phyloP scores from a whole-genome alignment of 2,888 invertebrate genomes.

The Penaeus monodon region DNA sequence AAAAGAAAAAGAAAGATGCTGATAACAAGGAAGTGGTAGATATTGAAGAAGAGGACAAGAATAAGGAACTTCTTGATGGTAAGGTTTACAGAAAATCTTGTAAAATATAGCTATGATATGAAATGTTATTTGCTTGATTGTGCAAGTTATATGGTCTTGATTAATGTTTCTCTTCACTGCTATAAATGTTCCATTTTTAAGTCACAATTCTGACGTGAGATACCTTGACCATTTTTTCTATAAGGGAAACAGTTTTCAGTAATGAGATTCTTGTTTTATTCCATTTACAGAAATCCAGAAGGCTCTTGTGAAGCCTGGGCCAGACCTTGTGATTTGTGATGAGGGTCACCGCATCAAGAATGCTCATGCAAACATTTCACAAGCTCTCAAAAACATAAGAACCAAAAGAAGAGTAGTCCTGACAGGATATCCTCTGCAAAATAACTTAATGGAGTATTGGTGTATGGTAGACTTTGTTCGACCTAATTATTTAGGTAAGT shows the following conservation, averaged over 20 bases:
- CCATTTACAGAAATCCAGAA: slow-evolving; percentile 81
- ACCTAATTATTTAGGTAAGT: slow-evolving; percentile 90
- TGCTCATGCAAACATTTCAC: slow-evolving; percentile 95
- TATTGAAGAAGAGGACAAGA: slow-evolving; percentile 75
- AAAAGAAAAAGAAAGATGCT: slow-evolving; percentile 71
- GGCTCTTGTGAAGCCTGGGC: slow-evolving; percentile 90
- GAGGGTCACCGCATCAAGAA: slow-evolving; percentile 99
- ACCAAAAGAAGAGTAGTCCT: slow-evolving; percentile 94
- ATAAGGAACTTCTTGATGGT: slow-evolving; percentile 78
- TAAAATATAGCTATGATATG: too few species aligned
- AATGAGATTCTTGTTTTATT: too few species aligned
- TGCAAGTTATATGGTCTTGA: too few species aligned
- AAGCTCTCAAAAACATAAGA: slow-evolving; percentile 90
- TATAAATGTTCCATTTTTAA: too few species aligned
- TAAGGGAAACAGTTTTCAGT: too few species aligned
- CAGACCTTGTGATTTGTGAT: slow-evolving; percentile 94
- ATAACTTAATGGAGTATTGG: slow-evolving; percentile 85
- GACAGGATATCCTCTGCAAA: slow-evolving; percentile 98
- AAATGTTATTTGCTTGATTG: too few species aligned
- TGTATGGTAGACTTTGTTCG: slow-evolving; percentile 99
- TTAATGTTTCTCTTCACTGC: too few species aligned
- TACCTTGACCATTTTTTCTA: too few species aligned
- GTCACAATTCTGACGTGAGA: too few species aligned
- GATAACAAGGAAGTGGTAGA: slow-evolving; percentile 65
- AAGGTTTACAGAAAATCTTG: slow-evolving; percentile 53